A percentile compares a stretch with the other conserved stretches of the same genome.
These are phyloP conservation scores for Ophiodon elongatus DNA, from an alignment of 2,113 vertebrate genomes.

Conservation along the genomic window DNA sequence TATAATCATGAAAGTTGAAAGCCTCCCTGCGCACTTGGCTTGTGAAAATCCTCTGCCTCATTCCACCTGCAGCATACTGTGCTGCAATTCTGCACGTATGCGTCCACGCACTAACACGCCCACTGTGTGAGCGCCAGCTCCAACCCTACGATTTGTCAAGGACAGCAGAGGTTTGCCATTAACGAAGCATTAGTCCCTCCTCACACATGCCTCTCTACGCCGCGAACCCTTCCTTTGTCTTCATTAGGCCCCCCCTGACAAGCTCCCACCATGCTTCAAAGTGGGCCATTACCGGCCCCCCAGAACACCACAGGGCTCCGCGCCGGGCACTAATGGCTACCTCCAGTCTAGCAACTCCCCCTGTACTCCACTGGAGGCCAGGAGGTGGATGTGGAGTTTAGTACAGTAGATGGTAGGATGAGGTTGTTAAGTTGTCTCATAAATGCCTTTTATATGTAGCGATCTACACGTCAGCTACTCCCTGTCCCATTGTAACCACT, in stretches of 20 bases:
- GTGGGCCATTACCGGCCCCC: slow-evolving; percentile 62
- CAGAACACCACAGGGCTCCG: slow-evolving; percentile 21
- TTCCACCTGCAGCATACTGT: background rate
- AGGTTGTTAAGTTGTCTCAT: slow-evolving; percentile 51
- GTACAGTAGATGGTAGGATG: slow-evolving; percentile 11
- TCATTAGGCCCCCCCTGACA: slow-evolving; percentile 75
- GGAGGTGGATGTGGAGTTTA: slow-evolving; percentile 31
- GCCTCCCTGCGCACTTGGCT: background rate
- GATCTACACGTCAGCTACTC: slow-evolving; percentile 15
- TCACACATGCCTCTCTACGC: slow-evolving; percentile 60
- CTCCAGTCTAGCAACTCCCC: background rate
- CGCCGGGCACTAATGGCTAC: slow-evolving; percentile 44
- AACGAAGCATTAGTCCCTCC: slow-evolving; percentile 68
- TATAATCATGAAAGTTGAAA: background rate
- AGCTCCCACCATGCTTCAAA: slow-evolving; percentile 58
- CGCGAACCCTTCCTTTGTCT: slow-evolving; percentile 74
- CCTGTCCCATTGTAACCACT: slow-evolving; percentile 36
- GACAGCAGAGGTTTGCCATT: slow-evolving; percentile 74
- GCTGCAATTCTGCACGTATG: background rate
- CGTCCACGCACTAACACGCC: background rate
- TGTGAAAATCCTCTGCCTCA: slow-evolving; percentile 1
- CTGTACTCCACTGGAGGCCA: slow-evolving; percentile 21
- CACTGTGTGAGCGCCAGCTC: background rate
- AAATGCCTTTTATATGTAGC: slow-evolving; percentile 46
- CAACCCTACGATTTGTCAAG: slow-evolving; percentile 67